These are phyloP conservation scores for Macheiramphus alcinus DNA, from an alignment of 2,113 vertebrate genomes.

Conservation along the genomic window DNA sequence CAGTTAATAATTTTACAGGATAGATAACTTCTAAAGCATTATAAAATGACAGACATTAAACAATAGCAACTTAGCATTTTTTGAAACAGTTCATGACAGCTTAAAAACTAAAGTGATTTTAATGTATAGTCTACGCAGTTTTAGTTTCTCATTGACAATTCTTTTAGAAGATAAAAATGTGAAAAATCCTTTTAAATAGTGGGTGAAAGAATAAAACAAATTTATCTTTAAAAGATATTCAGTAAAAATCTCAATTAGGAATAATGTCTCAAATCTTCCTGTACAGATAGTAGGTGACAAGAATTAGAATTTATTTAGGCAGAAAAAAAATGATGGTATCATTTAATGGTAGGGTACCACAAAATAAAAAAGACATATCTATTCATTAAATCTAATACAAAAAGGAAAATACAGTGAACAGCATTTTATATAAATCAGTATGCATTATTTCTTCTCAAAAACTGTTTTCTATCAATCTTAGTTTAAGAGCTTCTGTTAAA, in stretches of 20 bases:
- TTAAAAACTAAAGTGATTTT: slow-evolving; percentile 91
- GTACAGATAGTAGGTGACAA: slow-evolving; percentile 76
- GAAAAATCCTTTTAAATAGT: slow-evolving; percentile 89
- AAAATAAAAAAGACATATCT: slow-evolving; percentile 78
- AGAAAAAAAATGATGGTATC: slow-evolving; percentile 74
- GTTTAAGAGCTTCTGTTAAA: slow-evolving; percentile 67
- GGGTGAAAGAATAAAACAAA: slow-evolving; percentile 87
- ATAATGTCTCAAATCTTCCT: slow-evolving; percentile 79
- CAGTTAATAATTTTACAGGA: slow-evolving; percentile 91
- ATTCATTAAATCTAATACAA: slow-evolving; percentile 78
- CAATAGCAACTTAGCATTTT: slow-evolving; percentile 88
- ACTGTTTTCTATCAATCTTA: slow-evolving; percentile 73
- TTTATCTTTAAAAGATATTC: slow-evolving; percentile 86
- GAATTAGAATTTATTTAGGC: slow-evolving; percentile 81
- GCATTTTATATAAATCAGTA: slow-evolving; percentile 75
- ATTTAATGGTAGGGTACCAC: slow-evolving; percentile 80
- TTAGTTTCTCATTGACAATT: slow-evolving; percentile 86
- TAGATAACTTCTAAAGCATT: slow-evolving; percentile 90
- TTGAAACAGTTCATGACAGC: slow-evolving; percentile 87
- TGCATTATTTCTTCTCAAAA: slow-evolving; percentile 72
- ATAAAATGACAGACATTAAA: slow-evolving; percentile 92
- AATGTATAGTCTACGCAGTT: slow-evolving; percentile 86
- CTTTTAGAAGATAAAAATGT: slow-evolving; percentile 86
- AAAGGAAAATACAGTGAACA: slow-evolving; percentile 73
- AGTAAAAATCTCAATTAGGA: slow-evolving; percentile 85